These are phyloP conservation scores for Aspidiotus destructor DNA, from an alignment of 2,888 invertebrate genomes.

Conservation along the genomic window DNA sequence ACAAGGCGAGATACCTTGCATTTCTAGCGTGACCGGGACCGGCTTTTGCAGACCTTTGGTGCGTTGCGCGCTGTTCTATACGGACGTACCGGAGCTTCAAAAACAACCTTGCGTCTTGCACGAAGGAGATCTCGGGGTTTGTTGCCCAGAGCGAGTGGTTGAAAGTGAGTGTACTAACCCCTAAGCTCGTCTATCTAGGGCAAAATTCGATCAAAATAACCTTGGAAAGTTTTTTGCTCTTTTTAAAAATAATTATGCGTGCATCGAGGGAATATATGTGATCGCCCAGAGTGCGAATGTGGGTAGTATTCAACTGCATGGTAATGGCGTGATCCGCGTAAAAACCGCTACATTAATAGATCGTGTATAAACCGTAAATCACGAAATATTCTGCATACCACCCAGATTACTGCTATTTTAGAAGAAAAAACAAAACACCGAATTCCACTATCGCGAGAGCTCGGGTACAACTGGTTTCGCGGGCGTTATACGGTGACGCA, in stretches of 20 bases:
- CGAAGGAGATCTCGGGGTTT: conserved; percentile 40
- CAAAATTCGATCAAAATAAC: no score
- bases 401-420: neutral
- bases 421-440: neutral
- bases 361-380: neutral
- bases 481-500: no score
- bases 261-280: no score
- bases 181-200: neutral
- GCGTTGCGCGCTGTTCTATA: conserved; percentile 41
- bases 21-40: conserved; percentile 32
- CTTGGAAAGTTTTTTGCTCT: no score
- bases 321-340: no score
- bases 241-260: no score
- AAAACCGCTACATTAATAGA: no score
- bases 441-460: no score
- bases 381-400: neutral
- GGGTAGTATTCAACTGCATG: no score
- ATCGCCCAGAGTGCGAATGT: no score
- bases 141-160: conserved; percentile 39
- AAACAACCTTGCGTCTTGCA: conserved; percentile 40
- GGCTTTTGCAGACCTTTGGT: conserved; percentile 41
- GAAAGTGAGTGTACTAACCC: neutral
- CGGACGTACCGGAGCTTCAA: conserved; percentile 41
- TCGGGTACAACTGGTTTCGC: no score
- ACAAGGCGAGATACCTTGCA: conserved; percentile 33